Evolutionary conservation across 2,888 invertebrate genomes (phyloP).

Genomic region (Penaeus monodon): DNA sequence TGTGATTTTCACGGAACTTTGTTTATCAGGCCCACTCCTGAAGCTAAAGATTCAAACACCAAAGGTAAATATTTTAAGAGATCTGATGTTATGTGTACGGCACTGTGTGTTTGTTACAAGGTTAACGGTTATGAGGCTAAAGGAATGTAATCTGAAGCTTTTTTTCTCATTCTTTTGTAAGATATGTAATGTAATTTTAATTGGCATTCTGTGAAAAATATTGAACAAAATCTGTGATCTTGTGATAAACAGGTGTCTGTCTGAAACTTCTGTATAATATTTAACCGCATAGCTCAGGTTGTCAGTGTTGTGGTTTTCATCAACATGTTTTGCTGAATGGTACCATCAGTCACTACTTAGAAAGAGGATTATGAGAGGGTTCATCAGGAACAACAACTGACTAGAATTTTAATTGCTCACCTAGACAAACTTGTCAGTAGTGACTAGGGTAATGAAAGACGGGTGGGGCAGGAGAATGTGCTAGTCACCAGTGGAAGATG

Average conservation of each 20-base stretch:
- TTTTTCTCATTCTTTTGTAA: constrained; percentile 8
- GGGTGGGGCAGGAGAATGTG: constrained; percentile 39
- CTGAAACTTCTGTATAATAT: constrained; percentile 50
- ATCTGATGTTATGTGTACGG: constrained; percentile 57
- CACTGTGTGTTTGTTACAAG: constrained; percentile 51
- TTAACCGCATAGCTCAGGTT: constrained; percentile 56
- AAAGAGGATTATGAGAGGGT: constrained; percentile 23
- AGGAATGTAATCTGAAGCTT: background rate
- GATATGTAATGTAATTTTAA: constrained; percentile 14
- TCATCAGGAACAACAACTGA: constrained; percentile 43
- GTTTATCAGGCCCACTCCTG: constrained; percentile 24
- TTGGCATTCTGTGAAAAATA: constrained; percentile 12
- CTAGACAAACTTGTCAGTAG: constrained; percentile 18
- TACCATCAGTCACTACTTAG: constrained; percentile 36
- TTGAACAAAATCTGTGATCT: constrained; percentile 38
- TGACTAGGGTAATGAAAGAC: constrained; percentile 34
- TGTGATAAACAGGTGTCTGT: constrained; percentile 52
- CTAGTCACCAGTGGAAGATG: constrained; percentile 50
- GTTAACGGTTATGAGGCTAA: constrained; percentile 15
- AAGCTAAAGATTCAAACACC: constrained; percentile 55
- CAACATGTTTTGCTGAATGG: constrained; percentile 36
- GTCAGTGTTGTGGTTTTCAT: constrained; percentile 57
- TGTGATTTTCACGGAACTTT: background rate
- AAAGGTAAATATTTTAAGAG: constrained; percentile 58
- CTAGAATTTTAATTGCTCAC: constrained; percentile 30